Conservation (phyloP, 2,797 vertebrate genomes). For the Poecilia velifera region DNA sequence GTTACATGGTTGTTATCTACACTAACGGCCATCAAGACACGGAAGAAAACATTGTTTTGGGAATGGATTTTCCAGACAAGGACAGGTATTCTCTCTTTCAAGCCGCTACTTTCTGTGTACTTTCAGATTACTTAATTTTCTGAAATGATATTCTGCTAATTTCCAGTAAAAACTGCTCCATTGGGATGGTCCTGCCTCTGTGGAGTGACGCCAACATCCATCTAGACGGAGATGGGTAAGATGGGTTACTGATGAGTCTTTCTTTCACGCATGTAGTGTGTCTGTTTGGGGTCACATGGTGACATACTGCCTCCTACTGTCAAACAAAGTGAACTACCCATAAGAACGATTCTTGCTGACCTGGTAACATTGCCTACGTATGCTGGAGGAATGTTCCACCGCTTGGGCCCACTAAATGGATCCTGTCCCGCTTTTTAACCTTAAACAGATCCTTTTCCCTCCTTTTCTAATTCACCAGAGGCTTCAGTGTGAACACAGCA, state of each 20-base stretch:
- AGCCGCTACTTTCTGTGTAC: neutral
- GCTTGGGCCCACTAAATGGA: constrained; percentile 49
- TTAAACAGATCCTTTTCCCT: constrained; percentile 26
- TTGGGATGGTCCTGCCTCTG: constrained; percentile 96
- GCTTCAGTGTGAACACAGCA: constrained; percentile 94
- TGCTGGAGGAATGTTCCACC: constrained; percentile 75
- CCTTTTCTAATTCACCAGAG: constrained; percentile 76
- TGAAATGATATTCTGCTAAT: constrained; percentile 31
- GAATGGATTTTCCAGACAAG: constrained; percentile 94
- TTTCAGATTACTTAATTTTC: neutral
- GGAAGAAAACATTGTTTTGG: constrained; percentile 93
- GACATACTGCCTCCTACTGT: constrained; percentile 52
- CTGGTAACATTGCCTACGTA: constrained; percentile 65
- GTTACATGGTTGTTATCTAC: constrained; percentile 98
- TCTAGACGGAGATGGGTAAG: constrained; percentile 97
- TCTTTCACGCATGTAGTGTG: neutral
- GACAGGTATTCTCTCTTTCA: constrained; percentile 83
- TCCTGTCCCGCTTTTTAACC: constrained; percentile 15
- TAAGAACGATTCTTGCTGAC: constrained; percentile 64
- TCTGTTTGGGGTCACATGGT: neutral
- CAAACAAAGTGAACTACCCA: constrained; percentile 18
- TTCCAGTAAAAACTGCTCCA: constrained; percentile 87
- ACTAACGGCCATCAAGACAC: constrained; percentile 93
- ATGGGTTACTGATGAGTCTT: constrained; percentile 10
- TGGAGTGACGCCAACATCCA: constrained; percentile 98